Evolutionary conservation across 2,888 invertebrate genomes (phyloP).

Genomic region (Cryptocheilus praepositus): DNA sequence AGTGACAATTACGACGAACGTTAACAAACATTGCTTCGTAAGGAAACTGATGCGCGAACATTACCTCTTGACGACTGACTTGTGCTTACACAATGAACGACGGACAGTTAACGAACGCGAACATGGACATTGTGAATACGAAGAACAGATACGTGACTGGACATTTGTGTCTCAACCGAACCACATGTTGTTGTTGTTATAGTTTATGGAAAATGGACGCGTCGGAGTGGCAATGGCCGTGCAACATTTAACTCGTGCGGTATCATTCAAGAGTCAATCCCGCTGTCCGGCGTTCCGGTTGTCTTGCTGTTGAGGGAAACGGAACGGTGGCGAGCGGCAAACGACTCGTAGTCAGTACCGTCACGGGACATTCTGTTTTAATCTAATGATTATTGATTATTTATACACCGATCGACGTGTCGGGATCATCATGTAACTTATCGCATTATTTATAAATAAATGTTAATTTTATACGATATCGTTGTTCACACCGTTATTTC

Average conservation of each 20-base stretch:
- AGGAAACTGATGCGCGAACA: too few relatives aligned
- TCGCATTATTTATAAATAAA: constrained; percentile 63
- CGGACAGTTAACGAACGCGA: too few relatives aligned
- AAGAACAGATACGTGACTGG: too few relatives aligned
- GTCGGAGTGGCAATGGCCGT: constrained; percentile 37
- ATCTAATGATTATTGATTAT: constrained; percentile 61
- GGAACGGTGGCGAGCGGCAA: constrained; percentile 21
- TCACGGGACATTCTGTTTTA: constrained; percentile 49
- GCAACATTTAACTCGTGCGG: constrained; percentile 40
- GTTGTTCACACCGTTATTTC: too few relatives aligned
- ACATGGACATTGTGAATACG: too few relatives aligned
- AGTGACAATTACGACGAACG: too few relatives aligned
- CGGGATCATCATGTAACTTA: constrained; percentile 57
- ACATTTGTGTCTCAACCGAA: background rate
- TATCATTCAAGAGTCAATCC: constrained; percentile 39
- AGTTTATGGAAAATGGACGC: constrained; percentile 30
- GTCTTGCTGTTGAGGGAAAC: background rate
- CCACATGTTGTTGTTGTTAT: background rate
- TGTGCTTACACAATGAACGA: too few relatives aligned
- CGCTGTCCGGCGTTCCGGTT: constrained; percentile 5
- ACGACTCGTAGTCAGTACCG: constrained; percentile 52
- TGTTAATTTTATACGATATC: constrained; percentile 56
- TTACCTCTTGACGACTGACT: too few relatives aligned
- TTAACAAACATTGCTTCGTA: too few relatives aligned
- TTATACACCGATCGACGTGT: constrained; percentile 48